A percentile compares a stretch with the other conserved stretches of the same genome.
Evolutionary conservation across 2,797 vertebrate species (phyloP).

Genomic region (Chrysocyon brachyurus): DNA sequence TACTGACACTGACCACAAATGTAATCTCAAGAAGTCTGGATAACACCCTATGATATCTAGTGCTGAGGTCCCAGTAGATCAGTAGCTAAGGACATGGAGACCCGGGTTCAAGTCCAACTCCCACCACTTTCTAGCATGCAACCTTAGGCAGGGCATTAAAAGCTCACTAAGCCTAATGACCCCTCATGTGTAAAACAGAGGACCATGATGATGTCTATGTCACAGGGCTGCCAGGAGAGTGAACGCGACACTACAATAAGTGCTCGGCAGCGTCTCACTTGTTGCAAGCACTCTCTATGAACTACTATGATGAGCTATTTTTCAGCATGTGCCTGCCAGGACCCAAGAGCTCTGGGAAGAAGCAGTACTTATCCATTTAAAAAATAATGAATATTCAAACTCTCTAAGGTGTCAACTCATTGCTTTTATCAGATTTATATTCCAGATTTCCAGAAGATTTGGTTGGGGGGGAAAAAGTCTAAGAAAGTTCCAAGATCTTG

Average conservation of each 20-base stretch:
- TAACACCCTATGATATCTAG: not conserved
- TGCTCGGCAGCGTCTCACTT: not conserved
- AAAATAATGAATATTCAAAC: constrained; percentile 48
- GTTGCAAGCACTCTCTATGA: not conserved
- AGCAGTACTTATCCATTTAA: not conserved
- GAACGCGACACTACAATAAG: not conserved
- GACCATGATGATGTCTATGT: not conserved
- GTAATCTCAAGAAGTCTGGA: not conserved
- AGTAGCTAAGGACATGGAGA: not conserved
- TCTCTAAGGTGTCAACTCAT: not conserved
- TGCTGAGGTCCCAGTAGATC: not conserved
- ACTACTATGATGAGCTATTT: not conserved
- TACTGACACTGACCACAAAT: not conserved
- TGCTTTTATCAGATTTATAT: constrained; percentile 43
- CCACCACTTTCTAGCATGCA: not conserved
- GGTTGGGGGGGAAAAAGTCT: not conserved
- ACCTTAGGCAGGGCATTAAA: not conserved
- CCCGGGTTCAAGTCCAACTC: not conserved
- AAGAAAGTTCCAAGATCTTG: constrained; percentile 47
- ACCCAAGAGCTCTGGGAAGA: not conserved
- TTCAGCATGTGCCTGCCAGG: not conserved
- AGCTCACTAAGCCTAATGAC: not conserved
- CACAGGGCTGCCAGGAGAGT: not conserved
- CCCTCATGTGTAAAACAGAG: not conserved
- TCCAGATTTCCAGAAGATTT: constrained; percentile 26